Evolutionary conservation across 2,797 vertebrate species (phyloP).

Genomic region (Onychomys arenicola): DNA sequence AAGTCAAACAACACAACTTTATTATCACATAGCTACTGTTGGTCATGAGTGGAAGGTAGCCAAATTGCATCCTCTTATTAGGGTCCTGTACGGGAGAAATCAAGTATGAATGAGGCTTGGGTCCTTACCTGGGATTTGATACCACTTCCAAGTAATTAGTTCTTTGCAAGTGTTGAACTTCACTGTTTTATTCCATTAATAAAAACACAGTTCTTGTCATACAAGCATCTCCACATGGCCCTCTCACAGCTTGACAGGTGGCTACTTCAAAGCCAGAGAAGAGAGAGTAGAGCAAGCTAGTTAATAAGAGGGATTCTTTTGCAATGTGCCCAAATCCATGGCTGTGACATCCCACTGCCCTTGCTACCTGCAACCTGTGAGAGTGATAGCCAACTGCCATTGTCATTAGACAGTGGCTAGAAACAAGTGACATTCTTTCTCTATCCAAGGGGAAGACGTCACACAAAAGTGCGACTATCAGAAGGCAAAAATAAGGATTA

Average conservation of each 20-base stretch:
- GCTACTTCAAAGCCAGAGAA: constrained; percentile 9
- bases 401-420: not conserved
- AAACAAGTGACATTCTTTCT: not conserved
- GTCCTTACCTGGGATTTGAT: not conserved
- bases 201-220: not conserved
- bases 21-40: not conserved
- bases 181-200: not conserved
- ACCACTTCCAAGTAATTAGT: not conserved
- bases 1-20: not conserved
- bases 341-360: not conserved
- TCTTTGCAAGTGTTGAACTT: not conserved
- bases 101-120: not conserved
- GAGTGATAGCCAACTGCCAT: not conserved
- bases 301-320: not conserved
- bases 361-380: not conserved
- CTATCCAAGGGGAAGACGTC: not conserved
- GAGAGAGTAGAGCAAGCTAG: not conserved
- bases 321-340: not conserved
- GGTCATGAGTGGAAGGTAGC: not conserved
- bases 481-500: not conserved
- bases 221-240: rapidly evolving
- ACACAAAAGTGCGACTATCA: not conserved
- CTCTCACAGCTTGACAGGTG: not conserved
- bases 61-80: not conserved
- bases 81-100: not conserved